Base-by-base conservation (phyloP, 2,113 vertebrate species). In the Osmerus eperlanus region DNA sequence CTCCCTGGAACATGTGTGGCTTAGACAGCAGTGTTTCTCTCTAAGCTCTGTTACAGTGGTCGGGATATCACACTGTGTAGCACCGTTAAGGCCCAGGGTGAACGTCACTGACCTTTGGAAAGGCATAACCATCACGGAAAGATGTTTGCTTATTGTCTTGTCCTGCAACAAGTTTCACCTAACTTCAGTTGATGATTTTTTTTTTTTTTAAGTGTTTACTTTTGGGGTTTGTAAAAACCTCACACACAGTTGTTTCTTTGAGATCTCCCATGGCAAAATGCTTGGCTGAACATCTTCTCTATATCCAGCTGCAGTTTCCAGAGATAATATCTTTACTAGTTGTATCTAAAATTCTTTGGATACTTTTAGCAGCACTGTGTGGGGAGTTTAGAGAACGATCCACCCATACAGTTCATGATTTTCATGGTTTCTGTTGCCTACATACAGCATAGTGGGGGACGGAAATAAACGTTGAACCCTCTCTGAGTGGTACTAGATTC, bases 401-500 rank as follows among this genome's bases (percentile, higher is more conserved):
- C 81, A 83, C 78, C 81, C 85, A 73, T 70, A 74, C 79, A 76
- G 78, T 81, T 85, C 78, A 79, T 52, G 73, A 54, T 79, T 73
- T 76, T 76, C 72, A 68, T 82, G 78, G 77, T 84, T 80, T 56
- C 71, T 88, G 81, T 86, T 77, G 87, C 86, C 87, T 88, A 88
- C 85, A 83, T 82, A 65, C 75, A 73, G 69, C 55, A 28, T 72
- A 68, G 76, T 76, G 85, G 67, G 79, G 74, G 76, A 84, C 82
- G 79, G 78, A 84, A 87, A 86, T 84, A 80, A 78, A 78, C 81
- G 75, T 53, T 56, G 66, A 78, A 77, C 80, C 74, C 72, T 78
- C 76, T 80, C 65, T 83, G 85, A 88, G 89, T 85, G 86, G 81
- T 84, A 83, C 83, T 86, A 86, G 81, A 88, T 87, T 84, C 79